phyloP scores from a whole-genome alignment of 2,888 invertebrate genomes.

The Serrognathus titanus region DNA sequence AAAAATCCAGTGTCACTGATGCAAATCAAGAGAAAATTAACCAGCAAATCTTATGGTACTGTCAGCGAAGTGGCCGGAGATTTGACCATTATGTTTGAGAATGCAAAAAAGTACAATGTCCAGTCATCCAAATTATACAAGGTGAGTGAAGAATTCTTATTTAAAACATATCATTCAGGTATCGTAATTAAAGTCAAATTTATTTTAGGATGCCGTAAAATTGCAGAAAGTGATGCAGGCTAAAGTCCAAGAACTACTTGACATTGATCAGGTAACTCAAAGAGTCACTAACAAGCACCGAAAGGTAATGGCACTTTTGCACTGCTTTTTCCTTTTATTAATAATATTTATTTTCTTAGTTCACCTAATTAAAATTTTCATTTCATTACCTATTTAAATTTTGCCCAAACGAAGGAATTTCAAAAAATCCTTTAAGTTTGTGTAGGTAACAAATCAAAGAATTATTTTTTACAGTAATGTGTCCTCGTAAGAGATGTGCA shows the following conservation, averaged over 20 bases:
- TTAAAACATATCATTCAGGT: background rate
- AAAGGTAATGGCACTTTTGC: conserved; percentile 42
- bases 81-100: conserved; percentile 94
- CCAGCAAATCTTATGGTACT: conserved; percentile 76
- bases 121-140: conserved; percentile 78
- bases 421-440: no score
- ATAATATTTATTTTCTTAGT: background rate
- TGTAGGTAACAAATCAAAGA: no score
- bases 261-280: conserved; percentile 58
- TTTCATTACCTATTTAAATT: background rate
- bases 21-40: conserved; percentile 84
- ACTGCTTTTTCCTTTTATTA: conserved; percentile 22
- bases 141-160: conserved; percentile 47
- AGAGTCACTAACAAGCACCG: conserved; percentile 49
- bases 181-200: background rate
- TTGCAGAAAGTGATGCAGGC: conserved; percentile 69
- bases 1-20: conserved; percentile 92
- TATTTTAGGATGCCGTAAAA: conserved; percentile 64
- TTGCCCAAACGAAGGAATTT: no score
- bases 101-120: conserved; percentile 87
- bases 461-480: no score
- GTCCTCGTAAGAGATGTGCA: no score
- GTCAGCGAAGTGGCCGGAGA: conserved; percentile 89
- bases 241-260: conserved; percentile 68
- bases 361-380: background rate